Evolutionary conservation across 2,888 invertebrate species (phyloP).

Genomic region (Stenurella melanura): DNA sequence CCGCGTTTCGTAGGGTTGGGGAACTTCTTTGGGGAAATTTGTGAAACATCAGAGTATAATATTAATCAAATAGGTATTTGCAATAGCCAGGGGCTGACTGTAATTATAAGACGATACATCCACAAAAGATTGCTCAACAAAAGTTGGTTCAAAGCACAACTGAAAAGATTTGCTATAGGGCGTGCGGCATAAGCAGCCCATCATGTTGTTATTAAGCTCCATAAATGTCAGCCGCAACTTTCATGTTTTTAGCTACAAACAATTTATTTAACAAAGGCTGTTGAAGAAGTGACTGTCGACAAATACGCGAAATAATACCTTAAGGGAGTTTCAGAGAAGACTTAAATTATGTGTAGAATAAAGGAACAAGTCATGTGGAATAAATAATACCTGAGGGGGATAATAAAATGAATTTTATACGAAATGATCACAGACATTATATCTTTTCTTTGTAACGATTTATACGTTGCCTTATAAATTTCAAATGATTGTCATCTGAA

Average conservation of each 20-base stretch:
- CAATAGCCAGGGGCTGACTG: too few species aligned
- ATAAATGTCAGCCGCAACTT: not conserved
- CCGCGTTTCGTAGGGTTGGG: too few species aligned
- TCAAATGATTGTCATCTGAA: constrained; percentile 3
- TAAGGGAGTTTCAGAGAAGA: not conserved
- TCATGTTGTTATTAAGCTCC: not conserved
- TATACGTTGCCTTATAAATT: not conserved
- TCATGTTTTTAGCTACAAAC: constrained; percentile 1
- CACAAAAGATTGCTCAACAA: not conserved
- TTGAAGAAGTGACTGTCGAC: constrained; percentile 7
- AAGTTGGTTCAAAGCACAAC: not conserved
- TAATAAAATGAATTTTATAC: constrained; percentile 1
- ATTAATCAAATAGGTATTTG: too few species aligned
- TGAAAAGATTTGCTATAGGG: not conserved
- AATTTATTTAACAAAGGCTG: constrained; percentile 4
- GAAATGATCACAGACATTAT: not conserved
- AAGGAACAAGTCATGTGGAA: not conserved
- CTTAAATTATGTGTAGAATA: constrained; percentile 6
- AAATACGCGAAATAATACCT: constrained; percentile 1
- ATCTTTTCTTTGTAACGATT: not conserved
- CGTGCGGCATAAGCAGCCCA: not conserved
- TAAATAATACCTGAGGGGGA: constrained; percentile 7
- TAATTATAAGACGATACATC: too few species aligned
- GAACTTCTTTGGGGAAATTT: too few species aligned
- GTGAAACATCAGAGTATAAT: too few species aligned